phyloP scores from a whole-genome alignment of 2,113 vertebrate genomes.

The Malurus melanocephalus region DNA sequence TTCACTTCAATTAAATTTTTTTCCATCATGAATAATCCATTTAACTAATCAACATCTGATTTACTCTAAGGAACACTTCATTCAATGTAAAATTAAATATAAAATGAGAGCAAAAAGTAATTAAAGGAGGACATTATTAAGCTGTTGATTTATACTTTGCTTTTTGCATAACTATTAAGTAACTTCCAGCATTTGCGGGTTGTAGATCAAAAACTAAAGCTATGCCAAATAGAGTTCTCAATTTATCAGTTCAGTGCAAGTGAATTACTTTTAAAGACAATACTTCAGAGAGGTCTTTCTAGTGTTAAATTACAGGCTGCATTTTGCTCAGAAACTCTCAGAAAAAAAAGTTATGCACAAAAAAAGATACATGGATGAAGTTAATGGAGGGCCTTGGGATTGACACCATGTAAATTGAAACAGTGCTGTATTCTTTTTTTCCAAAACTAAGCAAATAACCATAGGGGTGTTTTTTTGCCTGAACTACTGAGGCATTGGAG shows the following conservation, averaged over 20 bases:
- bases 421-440: background rate
- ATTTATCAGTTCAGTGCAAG: background rate
- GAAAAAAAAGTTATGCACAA: background rate
- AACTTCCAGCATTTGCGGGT: background rate
- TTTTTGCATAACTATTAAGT: background rate
- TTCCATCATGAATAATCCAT: slow-evolving; percentile 2
- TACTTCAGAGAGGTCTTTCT: background rate
- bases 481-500: slow-evolving; percentile 34
- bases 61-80: slow-evolving; percentile 15
- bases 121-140: slow-evolving; percentile 23
- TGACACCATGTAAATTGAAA: background rate
- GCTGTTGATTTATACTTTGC: background rate
- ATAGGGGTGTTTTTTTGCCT: background rate
- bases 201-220: slow-evolving; percentile 12
- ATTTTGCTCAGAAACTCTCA: background rate
- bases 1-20: background rate
- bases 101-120: slow-evolving; percentile 28
- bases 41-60: slow-evolving; percentile 11
- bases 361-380: background rate
- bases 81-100: slow-evolving; percentile 25
- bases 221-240: background rate
- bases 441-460: slow-evolving; percentile 35
- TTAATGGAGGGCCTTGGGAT: background rate
- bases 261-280: background rate
- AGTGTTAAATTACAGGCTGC: background rate